Evolutionary conservation across 2,797 vertebrate genomes (phyloP), one percentile per base, ranked within the genome.

Genomic region (Peromyscus melanophrys): DNA sequence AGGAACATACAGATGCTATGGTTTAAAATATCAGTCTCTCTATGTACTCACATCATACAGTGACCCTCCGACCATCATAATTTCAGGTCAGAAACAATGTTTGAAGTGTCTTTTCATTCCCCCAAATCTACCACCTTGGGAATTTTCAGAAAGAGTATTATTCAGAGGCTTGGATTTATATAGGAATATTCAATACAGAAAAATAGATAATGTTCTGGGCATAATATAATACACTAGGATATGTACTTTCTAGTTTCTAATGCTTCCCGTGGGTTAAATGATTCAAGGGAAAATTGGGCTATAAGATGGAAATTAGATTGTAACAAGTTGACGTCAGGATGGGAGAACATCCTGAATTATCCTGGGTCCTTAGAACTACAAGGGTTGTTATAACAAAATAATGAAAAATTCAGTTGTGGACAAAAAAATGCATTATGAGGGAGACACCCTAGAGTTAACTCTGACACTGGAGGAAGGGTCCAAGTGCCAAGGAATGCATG

Each of bases 31-130:
- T 46, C 49, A 43, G 2, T 4, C 1, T 12, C 21, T 49, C 46
- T 49, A 49, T 49, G 46, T 49, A 49, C 29, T 73, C 4, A 34
- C 87, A 10, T 0, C 3, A 0, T 6, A 1, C 61, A 96, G 96
- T 16, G 23, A 93, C 9, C 81, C 25, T 25, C 19, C 93, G 40
- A 4, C 3, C 10, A 77, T 87, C 27, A 55, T 2, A 40, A n/a
- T 92, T 52, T 86, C 43, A 92, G 94, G 83, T 95, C 49, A 76
- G 82, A 93, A 3, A 19, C 25, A 40, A 10, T 17, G 29, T 55
- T 21, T 59, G 19, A 4, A 21, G 57, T 59, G 11, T 52, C 9
- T 52, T 14, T 52, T 52, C 46, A 49, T 49, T 49, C 46, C 46
- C 46, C 46, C 46, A 49, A 49, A 27, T 37, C 34, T 21, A 34